Evolutionary conservation across 2,888 invertebrate genomes (phyloP).

Genomic region (Polydesmus complanatus): DNA sequence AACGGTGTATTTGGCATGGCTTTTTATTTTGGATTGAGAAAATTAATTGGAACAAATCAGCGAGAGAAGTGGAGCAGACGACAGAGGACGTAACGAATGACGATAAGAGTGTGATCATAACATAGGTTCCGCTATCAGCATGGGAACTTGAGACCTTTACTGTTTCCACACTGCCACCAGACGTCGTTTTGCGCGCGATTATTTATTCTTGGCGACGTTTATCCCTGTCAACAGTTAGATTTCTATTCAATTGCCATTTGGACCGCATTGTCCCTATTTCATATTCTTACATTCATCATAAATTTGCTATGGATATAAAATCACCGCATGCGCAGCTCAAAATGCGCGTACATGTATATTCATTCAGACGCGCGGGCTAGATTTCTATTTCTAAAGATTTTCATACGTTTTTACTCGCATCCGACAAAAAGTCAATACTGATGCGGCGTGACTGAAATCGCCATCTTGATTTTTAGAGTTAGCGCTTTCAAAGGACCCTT

Average conservation of each 20-base stretch:
- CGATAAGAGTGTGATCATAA: no score
- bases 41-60: no score
- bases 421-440: conserved; percentile 13
- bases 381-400: conserved; percentile 12
- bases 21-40: no score
- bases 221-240: no score
- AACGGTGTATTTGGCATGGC: no score
- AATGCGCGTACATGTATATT: background rate
- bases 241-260: no score
- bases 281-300: background rate
- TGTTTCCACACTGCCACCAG: background rate
- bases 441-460: conserved; percentile 12
- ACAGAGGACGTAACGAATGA: no score
- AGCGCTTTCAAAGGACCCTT: conserved; percentile 5
- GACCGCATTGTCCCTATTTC: background rate
- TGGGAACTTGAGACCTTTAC: background rate
- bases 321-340: background rate
- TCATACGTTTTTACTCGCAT: conserved; percentile 13
- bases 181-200: no score
- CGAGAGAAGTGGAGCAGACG: no score
- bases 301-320: background rate
- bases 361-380: no score
- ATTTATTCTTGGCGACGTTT: no score
- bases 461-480: conserved; percentile 12
- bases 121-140: no score